Evolutionary conservation across 2,888 invertebrate genomes (phyloP).

Genomic region (Dryococelus australis): DNA sequence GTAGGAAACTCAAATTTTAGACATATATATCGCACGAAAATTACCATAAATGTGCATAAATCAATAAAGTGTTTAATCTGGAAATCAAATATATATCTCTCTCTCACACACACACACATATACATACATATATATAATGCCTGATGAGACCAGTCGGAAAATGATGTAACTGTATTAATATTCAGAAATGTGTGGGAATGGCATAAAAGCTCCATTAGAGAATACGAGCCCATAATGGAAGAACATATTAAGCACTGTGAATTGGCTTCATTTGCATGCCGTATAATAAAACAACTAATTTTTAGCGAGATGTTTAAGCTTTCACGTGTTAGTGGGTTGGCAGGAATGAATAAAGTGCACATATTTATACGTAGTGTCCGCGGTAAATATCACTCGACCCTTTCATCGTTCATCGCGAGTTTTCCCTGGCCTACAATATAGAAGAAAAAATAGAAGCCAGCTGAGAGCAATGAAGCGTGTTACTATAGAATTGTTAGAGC

Average conservation of each 20-base stretch:
- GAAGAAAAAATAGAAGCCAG: background rate
- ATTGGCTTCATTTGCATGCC: background rate
- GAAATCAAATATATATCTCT: no score
- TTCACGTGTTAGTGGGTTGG: background rate
- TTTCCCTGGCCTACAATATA: background rate
- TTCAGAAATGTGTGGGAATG: background rate
- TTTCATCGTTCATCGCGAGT: background rate
- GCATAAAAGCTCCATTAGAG: background rate
- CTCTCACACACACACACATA: no score
- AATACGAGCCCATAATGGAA: background rate
- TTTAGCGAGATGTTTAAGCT: background rate
- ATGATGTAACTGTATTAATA: background rate
- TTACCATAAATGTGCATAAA: no score
- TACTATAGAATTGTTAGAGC: background rate
- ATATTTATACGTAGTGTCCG: background rate
- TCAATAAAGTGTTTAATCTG: no score
- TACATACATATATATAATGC: no score
- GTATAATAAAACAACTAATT: background rate
- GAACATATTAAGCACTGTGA: background rate
- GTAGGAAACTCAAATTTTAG: no score
- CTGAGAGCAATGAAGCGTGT: background rate
- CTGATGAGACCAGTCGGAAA: no score
- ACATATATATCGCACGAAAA: no score
- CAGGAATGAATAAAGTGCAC: background rate
- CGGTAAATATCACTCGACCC: conserved; percentile 5